Evolutionary conservation across 1,140 invertebrate genomes (phyloP), one percentile per base, ranked within the genome.

Genomic region (Pygmarrhopalites habei): DNA sequence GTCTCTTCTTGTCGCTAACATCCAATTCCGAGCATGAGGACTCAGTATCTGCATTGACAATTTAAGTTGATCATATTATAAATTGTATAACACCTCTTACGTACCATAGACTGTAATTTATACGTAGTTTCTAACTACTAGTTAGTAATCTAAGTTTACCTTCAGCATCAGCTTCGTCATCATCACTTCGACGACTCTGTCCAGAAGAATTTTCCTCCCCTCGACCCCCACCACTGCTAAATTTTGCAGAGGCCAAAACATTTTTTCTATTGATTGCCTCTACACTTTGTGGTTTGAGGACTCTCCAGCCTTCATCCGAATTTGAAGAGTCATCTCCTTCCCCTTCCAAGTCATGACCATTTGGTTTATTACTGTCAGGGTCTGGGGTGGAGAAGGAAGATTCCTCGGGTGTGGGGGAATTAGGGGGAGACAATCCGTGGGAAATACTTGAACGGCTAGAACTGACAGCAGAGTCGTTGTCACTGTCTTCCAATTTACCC

Each of bases 391-490:
- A 77, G 12, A n/a, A 12, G 53, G 78, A 77, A 51, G 77, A 82
- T 65, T 69, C 51, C 72, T 76, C 49, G 65, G 78, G 78, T 0
- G 77, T 74, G 0, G 81, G 80, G 0, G 80, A 81, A 49, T 76
- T 73, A 1, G 79, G 77, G 3, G 86, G 86, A 64, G 86, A 86
- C 68, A 83, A 83, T 32, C 79, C 79, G 58, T 82, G 79, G 0
- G 86, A 88, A 71, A 87, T 82, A 73, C 86, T 81, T 17, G 85
- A 80, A 79, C 82, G 85, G 35, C 86, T 86, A 35, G 82, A 86
- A 73, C 87, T 89, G 67, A 91, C 86, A 2, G 88, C 88, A 7
- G 88, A 90, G 74, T 92, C 89, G 72, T 88, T 90, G 73, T 92
- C 88, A 67, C 90, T 87, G 70, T 87, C 83, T 67, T 62, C 19